Evolutionary conservation across 2,113 vertebrate species (phyloP).

Genomic region (Ictalurus punctatus): DNA sequence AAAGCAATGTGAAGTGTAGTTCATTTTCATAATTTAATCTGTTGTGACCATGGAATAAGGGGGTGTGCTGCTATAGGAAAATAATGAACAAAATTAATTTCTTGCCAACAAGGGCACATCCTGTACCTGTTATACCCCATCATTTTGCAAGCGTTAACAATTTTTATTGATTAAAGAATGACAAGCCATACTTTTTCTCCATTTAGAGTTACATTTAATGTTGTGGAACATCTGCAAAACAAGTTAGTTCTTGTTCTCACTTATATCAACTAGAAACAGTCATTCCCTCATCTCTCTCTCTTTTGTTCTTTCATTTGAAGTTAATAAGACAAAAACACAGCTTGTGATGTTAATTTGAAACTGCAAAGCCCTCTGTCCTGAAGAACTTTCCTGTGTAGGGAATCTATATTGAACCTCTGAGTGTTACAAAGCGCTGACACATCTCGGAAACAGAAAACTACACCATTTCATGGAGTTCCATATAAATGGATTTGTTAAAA

Average conservation of each 20-base stretch:
- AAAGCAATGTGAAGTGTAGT: not conserved
- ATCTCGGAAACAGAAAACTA: too few species aligned
- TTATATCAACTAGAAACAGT: not conserved
- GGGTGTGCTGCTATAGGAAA: not conserved
- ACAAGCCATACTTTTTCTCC: not conserved
- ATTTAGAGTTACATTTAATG: not conserved
- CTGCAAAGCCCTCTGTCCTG: not conserved
- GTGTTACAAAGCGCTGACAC: not conserved
- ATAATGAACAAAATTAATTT: not conserved
- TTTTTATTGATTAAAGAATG: not conserved
- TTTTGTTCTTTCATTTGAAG: not conserved
- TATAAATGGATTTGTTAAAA: not conserved
- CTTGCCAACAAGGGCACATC: not conserved
- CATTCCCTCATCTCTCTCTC: not conserved
- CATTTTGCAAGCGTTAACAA: not conserved
- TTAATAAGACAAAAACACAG: not conserved
- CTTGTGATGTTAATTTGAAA: not conserved
- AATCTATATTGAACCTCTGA: not conserved
- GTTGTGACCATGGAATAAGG: not conserved
- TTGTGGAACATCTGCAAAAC: not conserved
- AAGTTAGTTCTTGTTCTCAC: not conserved
- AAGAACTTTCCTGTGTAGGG: not conserved
- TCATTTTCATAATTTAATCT: not conserved
- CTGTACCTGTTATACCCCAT: not conserved
- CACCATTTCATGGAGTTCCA: not conserved